Evolutionary conservation across 1,140 invertebrate species (phyloP), one percentile per base, ranked within the genome.

Genomic region (Saccostrea cuccullata): DNA sequence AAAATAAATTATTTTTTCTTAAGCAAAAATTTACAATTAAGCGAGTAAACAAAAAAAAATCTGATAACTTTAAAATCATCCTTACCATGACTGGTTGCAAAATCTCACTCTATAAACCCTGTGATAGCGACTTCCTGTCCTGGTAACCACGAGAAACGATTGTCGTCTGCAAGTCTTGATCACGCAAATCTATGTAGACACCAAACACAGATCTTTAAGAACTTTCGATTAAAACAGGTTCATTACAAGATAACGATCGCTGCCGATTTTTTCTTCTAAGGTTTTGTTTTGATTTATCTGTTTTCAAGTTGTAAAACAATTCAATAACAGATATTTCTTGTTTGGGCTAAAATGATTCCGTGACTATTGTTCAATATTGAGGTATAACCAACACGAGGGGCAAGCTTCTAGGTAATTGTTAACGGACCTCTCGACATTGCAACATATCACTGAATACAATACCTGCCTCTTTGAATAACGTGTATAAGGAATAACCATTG

Each of bases 261-360:
- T 11, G 70, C 6, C 26, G 12, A 36, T 36, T 77, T 77, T n/a
- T 77, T 26, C 13, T 36, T 15, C 26, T 77, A 12, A 30, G 26
- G 13, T 64, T 17, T 64, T 11, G 11, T 77, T 77, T 77, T 26
- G 26, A 77, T 30, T 30, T 30, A 15, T 77, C 26, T 23, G 26
- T 77, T 77, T 77, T 30, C 15, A 26, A 30, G 26, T 26, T 77
- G 70, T 26, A 77, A 36, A 77, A 77, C 30, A 9, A 23, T 30
- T 77, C 70, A 26, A 77, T 77, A 77, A 77, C 70, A 26, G 70
- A 77, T 77, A 77, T 77, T 30, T 26, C 58, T 20, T 20, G 58
- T 1, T 11, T 64, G 58, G 58, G 15, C 58, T 64, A 20, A 64
- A 64, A 20, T 64, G 17, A 20, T 64, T 64, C 1, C n/a, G 58